phyloP scores from a whole-genome alignment of 1,140 invertebrate genomes.

The Drosophila mauritiana region DNA sequence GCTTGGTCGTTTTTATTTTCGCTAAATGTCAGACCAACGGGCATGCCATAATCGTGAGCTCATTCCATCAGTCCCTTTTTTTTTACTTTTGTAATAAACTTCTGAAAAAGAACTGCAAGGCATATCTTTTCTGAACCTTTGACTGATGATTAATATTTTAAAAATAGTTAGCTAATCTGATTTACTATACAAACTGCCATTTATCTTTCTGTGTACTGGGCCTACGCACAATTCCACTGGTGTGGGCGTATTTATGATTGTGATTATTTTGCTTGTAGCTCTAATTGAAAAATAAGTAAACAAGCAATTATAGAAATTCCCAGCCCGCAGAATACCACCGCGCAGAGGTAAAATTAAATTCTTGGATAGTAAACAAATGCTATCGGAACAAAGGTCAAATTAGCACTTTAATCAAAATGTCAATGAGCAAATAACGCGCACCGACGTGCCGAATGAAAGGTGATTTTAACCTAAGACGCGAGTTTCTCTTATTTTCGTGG shows the following conservation, averaged over 20 bases:
- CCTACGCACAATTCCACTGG: slow-evolving; percentile 25
- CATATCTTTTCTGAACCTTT: too few species aligned
- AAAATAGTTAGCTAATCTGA: too few species aligned
- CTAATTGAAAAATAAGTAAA: slow-evolving; percentile 80
- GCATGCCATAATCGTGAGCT: slow-evolving; percentile 27
- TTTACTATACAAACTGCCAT: neutral
- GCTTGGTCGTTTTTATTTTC: slow-evolving; percentile 24
- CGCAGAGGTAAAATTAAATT: slow-evolving; percentile 32
- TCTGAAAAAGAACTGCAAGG: too few species aligned
- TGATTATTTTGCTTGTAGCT: slow-evolving; percentile 64
- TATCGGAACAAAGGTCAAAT: slow-evolving; percentile 55
- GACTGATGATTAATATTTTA: too few species aligned
- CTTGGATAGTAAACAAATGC: slow-evolving; percentile 59
- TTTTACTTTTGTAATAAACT: neutral
- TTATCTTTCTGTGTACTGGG: slow-evolving; percentile 8
- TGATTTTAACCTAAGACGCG: slow-evolving; percentile 51
- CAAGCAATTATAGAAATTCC: slow-evolving; percentile 57
- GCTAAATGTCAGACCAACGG: slow-evolving; percentile 14
- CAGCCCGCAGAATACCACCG: slow-evolving; percentile 24
- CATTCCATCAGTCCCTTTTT: slow-evolving; percentile 6
- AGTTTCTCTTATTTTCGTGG: slow-evolving; percentile 33
- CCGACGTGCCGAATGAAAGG: slow-evolving; percentile 61
- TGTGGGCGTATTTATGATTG: slow-evolving; percentile 70
- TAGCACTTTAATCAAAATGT: slow-evolving; percentile 79
- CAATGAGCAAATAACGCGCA: slow-evolving; percentile 74